Percentiles rank a stretch among this genome's conserved stretches.
These are phyloP conservation scores for Drosophila bunnanda DNA, from an alignment of 2,888 invertebrate species.

Conservation along the genomic window DNA sequence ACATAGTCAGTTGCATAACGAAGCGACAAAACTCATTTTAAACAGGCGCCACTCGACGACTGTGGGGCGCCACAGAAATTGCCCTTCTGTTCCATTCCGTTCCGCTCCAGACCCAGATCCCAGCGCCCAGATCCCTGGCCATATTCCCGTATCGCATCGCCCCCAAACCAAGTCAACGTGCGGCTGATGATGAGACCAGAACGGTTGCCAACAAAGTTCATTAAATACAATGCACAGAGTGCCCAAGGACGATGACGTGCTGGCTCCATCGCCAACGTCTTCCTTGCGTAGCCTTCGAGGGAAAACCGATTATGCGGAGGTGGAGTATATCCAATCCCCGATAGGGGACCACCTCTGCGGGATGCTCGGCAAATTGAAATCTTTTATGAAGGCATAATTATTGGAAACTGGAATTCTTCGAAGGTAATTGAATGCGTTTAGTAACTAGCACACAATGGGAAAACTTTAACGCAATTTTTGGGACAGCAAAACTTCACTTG, in stretches of 20 bases:
- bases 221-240: constrained; percentile 50
- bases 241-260: constrained; percentile 45
- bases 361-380: constrained; percentile 41
- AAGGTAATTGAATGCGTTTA: not conserved
- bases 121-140: constrained; percentile 3
- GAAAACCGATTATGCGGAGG: constrained; percentile 21
- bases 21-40: constrained; percentile 57
- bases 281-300: constrained; percentile 19
- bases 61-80: constrained; percentile 68
- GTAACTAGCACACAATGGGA: not conserved
- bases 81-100: constrained; percentile 19
- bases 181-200: constrained; percentile 39
- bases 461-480: constrained; percentile 14
- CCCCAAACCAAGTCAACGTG: constrained; percentile 47
- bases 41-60: constrained; percentile 61
- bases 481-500: not conserved
- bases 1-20: constrained; percentile 55
- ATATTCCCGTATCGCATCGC: constrained; percentile 10
- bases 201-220: constrained; percentile 47
- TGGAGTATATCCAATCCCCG: constrained; percentile 1
- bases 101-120: constrained; percentile 17
- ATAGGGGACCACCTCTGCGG: constrained; percentile 17
- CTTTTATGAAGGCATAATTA: constrained; percentile 35
- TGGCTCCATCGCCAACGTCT: constrained; percentile 18
- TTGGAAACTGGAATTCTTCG: constrained; percentile 14